Base-by-base conservation (phyloP, 2,888 invertebrate species). In the Panopea generosa region DNA sequence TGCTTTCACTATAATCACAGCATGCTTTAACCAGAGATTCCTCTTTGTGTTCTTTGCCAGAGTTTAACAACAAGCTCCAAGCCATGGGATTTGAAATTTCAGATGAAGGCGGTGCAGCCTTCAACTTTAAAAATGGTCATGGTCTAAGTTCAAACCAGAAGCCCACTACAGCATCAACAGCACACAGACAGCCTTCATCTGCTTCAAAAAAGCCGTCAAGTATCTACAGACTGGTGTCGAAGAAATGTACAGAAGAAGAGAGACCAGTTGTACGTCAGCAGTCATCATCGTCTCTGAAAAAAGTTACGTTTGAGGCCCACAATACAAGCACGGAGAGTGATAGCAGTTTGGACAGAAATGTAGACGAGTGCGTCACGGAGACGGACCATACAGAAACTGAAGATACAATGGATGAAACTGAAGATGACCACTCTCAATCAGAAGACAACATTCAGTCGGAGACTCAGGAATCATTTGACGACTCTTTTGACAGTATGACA, bases 51-150 rank as follows among this genome's bases (percentile, higher is more conserved):
- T 50, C 67, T 50, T 79, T 62, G 55, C 56, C 87, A 91, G 91
- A 91, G 71, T 92, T 91, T 86, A 89, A 91, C 69, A 77, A 82
- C 72, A 91, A 90, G 80, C 84, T 91, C 65, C 84, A 86, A 55
- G 83, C 85, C 18, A 89, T 91, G 86, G 91, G 91, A 57, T 90
- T 92, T 85, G 90, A 89, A 66, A 76, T 87, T 77, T 83, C 84
- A 78, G 84, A 86, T 77, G 84, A 86, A 14, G 72, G 70, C 9
- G 81, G 73, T 38, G 57, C 33, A 7, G 33, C 33, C 11, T 33
- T 33, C 33, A 4, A 33, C 4, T 33, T 33, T 11, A 33, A 33
- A 11, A 33, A 33, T 33, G 33, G 33, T 33, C 33, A 33, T 7
- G 61, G 16, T 69, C 67, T 53, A 59, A 66, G 45, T 76, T 83